A percentile compares a stretch with the other conserved stretches of the same genome.
Evolutionary conservation across 2,888 invertebrate species (phyloP).

Genomic region (Scotopteryx bipunctaria): DNA sequence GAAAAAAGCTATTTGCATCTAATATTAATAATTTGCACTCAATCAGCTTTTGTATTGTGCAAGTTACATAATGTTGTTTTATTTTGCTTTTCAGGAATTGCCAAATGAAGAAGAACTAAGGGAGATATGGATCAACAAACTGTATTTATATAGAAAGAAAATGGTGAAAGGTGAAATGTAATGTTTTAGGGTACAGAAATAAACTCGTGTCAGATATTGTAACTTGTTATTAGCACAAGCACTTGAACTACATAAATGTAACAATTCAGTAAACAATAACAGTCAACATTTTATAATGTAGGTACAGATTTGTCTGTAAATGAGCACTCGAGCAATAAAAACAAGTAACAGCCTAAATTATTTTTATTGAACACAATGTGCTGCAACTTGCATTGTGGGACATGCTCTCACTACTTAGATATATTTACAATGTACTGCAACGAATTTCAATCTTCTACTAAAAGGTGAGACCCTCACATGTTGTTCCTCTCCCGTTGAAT

Average conservation of each 20-base stretch:
- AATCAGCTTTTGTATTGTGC: too few species aligned
- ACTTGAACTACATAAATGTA: constrained; percentile 34
- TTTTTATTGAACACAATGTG: constrained; percentile 68
- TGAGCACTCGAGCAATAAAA: constrained; percentile 42
- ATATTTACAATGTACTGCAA: constrained; percentile 72
- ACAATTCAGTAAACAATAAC: constrained; percentile 34
- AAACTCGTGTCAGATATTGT: constrained; percentile 33
- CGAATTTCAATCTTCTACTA: constrained; percentile 41
- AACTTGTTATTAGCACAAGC: constrained; percentile 39
- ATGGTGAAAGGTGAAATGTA: constrained; percentile 78
- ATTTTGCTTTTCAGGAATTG: constrained; percentile 81
- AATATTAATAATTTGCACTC: too few species aligned
- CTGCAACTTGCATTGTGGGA: constrained; percentile 62
- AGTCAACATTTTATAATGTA: constrained; percentile 25
- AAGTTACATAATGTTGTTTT: too few species aligned
- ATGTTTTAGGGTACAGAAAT: constrained; percentile 5
- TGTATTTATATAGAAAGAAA: constrained; percentile 86
- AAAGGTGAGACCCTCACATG: constrained; percentile 67
- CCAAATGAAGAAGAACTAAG: constrained; percentile 86
- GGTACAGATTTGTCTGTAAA: constrained; percentile 21
- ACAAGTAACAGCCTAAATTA: constrained; percentile 59
- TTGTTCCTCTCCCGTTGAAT: constrained; percentile 90
- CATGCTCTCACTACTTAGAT: constrained; percentile 68
- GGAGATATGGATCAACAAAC: constrained; percentile 90
- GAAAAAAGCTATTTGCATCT: too few species aligned